Percentiles rank a stretch among this genome's conserved stretches.
These are phyloP conservation scores for Platycercus adscitus DNA, from an alignment of 2,113 vertebrate genomes.

Conservation along the genomic window DNA sequence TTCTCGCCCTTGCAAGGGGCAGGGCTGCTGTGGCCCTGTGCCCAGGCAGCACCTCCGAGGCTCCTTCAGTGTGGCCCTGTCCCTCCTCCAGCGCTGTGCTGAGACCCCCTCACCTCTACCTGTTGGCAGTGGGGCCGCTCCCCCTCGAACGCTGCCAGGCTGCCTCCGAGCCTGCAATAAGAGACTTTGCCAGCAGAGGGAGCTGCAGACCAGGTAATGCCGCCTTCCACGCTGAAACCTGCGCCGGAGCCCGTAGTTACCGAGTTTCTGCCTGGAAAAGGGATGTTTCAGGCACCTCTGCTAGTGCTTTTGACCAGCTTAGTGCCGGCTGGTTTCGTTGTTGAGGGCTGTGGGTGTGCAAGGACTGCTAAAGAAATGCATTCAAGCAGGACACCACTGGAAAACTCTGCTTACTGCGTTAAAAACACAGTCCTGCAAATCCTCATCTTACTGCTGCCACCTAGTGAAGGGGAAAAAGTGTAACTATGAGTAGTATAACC, in stretches of 20 bases:
- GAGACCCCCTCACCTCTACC: not conserved
- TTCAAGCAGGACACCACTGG: not conserved
- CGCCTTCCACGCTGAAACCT: accelerated
- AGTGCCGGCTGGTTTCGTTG: not conserved
- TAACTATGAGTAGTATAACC: not conserved
- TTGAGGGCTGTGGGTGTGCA: not conserved
- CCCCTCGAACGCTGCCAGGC: not conserved
- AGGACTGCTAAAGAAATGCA: not conserved
- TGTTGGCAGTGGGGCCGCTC: not conserved
- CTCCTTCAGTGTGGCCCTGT: not conserved
- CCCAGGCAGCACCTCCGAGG: not conserved
- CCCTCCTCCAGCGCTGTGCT: too few relatives aligned
- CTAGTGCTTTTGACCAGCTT: accelerated
- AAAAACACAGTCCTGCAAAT: not conserved
- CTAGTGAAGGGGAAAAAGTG: conserved; percentile 31
- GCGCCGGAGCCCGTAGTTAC: accelerated
- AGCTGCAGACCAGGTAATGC: conserved; percentile 10
- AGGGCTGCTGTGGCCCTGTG: not conserved
- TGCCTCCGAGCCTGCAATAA: not conserved
- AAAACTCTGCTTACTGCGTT: not conserved
- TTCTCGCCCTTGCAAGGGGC: not conserved
- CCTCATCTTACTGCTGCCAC: conserved; percentile 55
- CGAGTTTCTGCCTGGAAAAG: not conserved
- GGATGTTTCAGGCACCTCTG: not conserved
- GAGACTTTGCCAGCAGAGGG: conserved; percentile 52